A percentile compares a stretch with the other conserved stretches of the same genome.
Conservation (phyloP, 2,888 invertebrate species). For the Andrena marginata region DNA sequence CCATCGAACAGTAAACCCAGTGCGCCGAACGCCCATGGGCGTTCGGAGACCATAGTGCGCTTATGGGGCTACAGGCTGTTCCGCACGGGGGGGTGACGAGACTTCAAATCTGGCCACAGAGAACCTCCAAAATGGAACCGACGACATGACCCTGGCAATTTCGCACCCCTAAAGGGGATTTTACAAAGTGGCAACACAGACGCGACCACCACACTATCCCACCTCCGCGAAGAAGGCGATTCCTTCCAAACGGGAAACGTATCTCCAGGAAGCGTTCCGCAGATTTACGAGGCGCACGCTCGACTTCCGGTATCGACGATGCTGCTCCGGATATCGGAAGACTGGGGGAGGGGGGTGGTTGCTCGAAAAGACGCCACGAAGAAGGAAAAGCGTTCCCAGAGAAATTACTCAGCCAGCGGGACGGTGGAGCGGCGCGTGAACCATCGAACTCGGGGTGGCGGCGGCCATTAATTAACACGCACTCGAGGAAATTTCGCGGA, state of each 20-base stretch:
- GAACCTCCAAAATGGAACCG: too few species aligned
- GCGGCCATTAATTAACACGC: constrained; percentile 69
- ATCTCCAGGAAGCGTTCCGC: constrained; percentile 11
- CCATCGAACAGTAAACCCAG: background rate
- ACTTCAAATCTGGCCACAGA: background rate
- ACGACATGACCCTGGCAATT: too few species aligned
- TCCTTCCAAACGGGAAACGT: constrained; percentile 1
- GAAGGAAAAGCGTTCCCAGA: constrained; percentile 38
- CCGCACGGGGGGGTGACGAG: background rate
- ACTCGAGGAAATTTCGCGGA: constrained; percentile 67
- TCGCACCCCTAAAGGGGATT: background rate
- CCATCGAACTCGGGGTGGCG: constrained; percentile 5
- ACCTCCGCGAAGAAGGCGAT: background rate
- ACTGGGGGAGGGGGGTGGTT: background rate
- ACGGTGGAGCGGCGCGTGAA: constrained; percentile 22
- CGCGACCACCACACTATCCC: background rate
- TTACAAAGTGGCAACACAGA: too few species aligned
- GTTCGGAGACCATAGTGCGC: background rate
- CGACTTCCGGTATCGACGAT: constrained; percentile 17
- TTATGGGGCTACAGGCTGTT: background rate
- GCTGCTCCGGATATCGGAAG: constrained; percentile 15
- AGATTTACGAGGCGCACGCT: constrained; percentile 22
- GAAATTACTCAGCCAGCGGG: constrained; percentile 62
- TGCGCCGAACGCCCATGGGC: background rate
- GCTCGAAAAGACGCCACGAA: constrained; percentile 19